phyloP scores from a whole-genome alignment of 2,113 vertebrate genomes.

The Chitala chitala region DNA sequence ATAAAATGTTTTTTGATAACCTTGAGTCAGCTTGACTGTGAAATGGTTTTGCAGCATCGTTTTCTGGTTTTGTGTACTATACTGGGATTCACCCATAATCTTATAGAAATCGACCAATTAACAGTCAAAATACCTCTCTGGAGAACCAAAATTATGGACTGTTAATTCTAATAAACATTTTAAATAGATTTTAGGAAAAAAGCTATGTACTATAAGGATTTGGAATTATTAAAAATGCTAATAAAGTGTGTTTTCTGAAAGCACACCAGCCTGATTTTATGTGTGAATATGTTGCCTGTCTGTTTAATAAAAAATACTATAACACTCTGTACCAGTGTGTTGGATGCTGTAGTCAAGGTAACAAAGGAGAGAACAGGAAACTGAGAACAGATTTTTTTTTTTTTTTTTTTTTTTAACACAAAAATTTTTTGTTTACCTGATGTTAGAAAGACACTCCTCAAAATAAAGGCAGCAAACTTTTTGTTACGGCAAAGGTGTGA shows the following conservation, averaged over 20 bases:
- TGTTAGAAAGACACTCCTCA: background rate
- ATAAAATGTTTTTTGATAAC: too few relatives aligned
- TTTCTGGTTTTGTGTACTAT: too few relatives aligned
- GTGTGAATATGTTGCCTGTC: slow-evolving; percentile 2
- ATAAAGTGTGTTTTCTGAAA: slow-evolving; percentile 10
- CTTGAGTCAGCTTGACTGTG: too few relatives aligned
- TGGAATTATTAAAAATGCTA: slow-evolving; percentile 8
- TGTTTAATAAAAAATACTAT: too few relatives aligned
- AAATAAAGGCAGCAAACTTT: background rate
- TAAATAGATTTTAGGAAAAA: background rate
- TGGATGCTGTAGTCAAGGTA: background rate
- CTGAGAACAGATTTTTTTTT: background rate
- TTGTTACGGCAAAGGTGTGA: background rate
- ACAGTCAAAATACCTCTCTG: background rate
- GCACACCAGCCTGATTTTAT: background rate
- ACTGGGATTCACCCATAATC: too few relatives aligned
- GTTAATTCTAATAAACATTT: background rate
- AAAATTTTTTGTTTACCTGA: background rate
- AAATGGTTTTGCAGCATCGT: too few relatives aligned
- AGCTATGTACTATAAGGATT: background rate
- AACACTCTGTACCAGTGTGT: background rate
- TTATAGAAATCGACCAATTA: background rate
- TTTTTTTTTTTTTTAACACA: too few relatives aligned
- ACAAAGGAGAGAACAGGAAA: background rate
- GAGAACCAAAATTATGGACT: background rate